Percentiles rank a stretch among this genome's conserved stretches.
Evolutionary conservation across 1,140 invertebrate genomes (phyloP).

Genomic region (Trachymyrmex septentrionalis): DNA sequence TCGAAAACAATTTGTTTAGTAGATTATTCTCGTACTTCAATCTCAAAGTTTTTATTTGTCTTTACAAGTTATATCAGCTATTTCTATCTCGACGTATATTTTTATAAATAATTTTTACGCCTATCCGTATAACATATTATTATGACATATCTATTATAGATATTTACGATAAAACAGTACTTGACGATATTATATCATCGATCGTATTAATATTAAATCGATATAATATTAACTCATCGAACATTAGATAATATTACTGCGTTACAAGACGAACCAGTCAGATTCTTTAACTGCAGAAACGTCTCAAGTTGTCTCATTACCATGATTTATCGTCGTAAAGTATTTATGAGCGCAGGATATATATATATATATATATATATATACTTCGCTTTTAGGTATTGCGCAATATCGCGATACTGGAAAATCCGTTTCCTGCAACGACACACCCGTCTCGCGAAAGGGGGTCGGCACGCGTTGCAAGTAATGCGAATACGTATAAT

Average conservation of each 20-base stretch:
- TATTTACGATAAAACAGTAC: not conserved
- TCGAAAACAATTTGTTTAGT: not conserved
- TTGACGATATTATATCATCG: not conserved
- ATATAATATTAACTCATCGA: no score
- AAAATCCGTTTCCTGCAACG: constrained; percentile 22
- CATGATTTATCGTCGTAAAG: not conserved
- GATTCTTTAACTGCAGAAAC: not conserved
- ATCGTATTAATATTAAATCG: no score
- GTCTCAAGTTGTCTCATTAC: not conserved
- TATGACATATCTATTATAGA: not conserved
- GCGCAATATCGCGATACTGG: constrained; percentile 8
- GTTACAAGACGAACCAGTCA: no score
- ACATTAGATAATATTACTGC: not conserved
- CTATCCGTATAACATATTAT: not conserved
- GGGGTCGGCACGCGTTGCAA: not conserved
- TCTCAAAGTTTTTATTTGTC: not conserved
- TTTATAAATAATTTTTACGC: not conserved
- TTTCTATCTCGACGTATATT: not conserved
- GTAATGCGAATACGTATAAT: not conserved
- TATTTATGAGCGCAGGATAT: not conserved
- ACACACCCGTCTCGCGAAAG: constrained; percentile 21
- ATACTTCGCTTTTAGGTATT: not conserved
- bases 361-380: no score
- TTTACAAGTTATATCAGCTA: not conserved
- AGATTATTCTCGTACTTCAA: not conserved